Conservation (phyloP, 2,888 invertebrate species). For the Lepidochitona cinerea region DNA sequence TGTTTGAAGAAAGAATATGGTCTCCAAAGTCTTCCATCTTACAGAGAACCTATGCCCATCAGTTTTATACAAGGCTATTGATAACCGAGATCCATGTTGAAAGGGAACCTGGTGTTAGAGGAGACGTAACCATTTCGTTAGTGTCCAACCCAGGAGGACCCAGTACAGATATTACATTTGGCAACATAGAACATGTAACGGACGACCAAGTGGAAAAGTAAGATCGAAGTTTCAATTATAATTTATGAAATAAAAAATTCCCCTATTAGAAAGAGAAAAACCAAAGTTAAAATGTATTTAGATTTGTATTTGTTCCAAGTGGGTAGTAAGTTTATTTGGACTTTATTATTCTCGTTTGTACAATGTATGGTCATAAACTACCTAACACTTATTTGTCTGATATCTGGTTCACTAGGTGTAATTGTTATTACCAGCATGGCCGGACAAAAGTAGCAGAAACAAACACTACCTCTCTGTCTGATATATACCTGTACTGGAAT, state of each 20-base stretch:
- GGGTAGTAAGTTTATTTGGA: too few relatives aligned
- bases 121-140: slow-evolving; percentile 9
- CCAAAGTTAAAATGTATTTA: too few relatives aligned
- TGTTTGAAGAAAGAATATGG: slow-evolving; percentile 44
- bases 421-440: neutral
- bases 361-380: neutral
- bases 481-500: neutral
- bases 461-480: neutral
- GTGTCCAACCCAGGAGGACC: neutral
- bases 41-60: slow-evolving; percentile 47
- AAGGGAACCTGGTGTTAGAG: slow-evolving; percentile 2
- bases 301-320: too few relatives aligned
- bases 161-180: slow-evolving; percentile 10
- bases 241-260: neutral
- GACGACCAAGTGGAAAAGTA: slow-evolving; percentile 3
- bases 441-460: neutral
- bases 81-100: slow-evolving; percentile 38
- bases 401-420: neutral
- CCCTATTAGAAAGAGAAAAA: neutral
- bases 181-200: neutral
- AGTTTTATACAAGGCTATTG: slow-evolving; percentile 46
- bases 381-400: neutral
- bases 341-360: too few relatives aligned
- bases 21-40: slow-evolving; percentile 27
- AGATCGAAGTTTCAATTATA: neutral